Percentiles rank a stretch among this genome's conserved stretches.
phyloP scores from a whole-genome alignment of 2,888 invertebrate genomes.

The Zygothrica quintamaculata region DNA sequence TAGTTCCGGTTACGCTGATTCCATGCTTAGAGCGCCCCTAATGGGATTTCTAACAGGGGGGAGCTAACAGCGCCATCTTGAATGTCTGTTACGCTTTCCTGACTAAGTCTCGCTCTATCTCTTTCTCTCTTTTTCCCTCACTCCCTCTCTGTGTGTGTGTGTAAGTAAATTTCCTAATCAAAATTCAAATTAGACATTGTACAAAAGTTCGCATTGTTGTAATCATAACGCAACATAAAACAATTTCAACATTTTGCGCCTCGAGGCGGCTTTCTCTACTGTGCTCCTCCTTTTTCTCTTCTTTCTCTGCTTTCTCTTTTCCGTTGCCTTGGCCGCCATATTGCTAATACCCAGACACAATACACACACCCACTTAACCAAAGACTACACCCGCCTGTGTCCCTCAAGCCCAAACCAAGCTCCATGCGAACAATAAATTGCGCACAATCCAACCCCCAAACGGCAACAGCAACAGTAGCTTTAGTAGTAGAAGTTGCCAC shows the following conservation, averaged over 20 bases:
- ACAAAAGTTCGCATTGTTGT: conserved; percentile 78
- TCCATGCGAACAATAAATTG: conserved; percentile 72
- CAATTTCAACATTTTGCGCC: conserved; percentile 78
- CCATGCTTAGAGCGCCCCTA: conserved; percentile 75
- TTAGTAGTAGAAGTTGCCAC: conserved; percentile 1
- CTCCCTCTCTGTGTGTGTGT: conserved; percentile 44
- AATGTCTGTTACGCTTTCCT: conserved; percentile 11
- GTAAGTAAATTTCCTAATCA: conserved; percentile 84
- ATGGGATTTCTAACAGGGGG: conserved; percentile 67
- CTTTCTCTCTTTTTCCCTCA: conserved; percentile 1
- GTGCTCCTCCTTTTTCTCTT: neutral
- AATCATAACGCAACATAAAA: conserved; percentile 76
- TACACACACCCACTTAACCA: conserved; percentile 50
- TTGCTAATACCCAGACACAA: conserved; percentile 62
- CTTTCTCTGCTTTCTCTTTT: neutral
- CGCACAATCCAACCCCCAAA: conserved; percentile 79
- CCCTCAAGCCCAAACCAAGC: conserved; percentile 14
- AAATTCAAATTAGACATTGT: conserved; percentile 84
- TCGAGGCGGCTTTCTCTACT: conserved; percentile 44
- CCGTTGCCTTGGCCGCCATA: conserved; percentile 60
- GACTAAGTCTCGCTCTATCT: too few species aligned
- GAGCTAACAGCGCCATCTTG: conserved; percentile 66
- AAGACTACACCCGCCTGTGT: conserved; percentile 39
- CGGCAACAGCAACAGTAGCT: conserved; percentile 25
- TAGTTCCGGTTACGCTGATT: conserved; percentile 80